phyloP scores from a whole-genome alignment of 2,797 vertebrate genomes.

The Rhinella marina region DNA sequence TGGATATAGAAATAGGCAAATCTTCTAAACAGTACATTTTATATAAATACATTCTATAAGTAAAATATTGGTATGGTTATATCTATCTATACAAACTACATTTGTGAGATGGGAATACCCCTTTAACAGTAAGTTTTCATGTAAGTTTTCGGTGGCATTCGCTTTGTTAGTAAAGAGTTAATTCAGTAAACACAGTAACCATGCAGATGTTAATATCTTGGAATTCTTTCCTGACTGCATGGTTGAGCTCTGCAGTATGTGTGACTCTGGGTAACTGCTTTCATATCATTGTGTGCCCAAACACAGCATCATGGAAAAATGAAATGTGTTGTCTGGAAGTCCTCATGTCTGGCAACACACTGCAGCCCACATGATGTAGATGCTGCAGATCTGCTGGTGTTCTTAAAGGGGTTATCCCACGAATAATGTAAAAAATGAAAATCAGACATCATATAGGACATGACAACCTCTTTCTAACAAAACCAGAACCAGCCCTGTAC shows the following conservation, averaged over 20 bases:
- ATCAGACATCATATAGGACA: too few relatives aligned
- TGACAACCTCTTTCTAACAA: too few relatives aligned
- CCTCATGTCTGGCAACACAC: constrained; percentile 24
- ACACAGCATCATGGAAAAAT: constrained; percentile 53
- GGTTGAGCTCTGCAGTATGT: constrained; percentile 8
- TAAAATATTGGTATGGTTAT: too few relatives aligned
- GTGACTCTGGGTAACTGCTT: constrained; percentile 38
- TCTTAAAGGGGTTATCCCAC: too few relatives aligned
- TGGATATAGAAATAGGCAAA: too few relatives aligned
- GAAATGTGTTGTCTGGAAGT: constrained; percentile 42
- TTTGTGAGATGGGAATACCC: too few relatives aligned
- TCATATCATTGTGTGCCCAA: constrained; percentile 36
- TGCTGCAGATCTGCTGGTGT: too few relatives aligned
- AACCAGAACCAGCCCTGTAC: too few relatives aligned
- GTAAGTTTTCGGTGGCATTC: not conserved
- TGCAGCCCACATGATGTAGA: not conserved
- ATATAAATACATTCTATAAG: too few relatives aligned
- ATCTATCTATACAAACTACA: too few relatives aligned
- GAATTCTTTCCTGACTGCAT: constrained; percentile 35
- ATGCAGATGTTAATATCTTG: constrained; percentile 26
- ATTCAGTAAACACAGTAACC: not conserved
- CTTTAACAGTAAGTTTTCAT: not conserved
- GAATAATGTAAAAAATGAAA: too few relatives aligned
- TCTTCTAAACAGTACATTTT: too few relatives aligned
- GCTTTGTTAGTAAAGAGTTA: not conserved